Conservation (phyloP, 2,113 vertebrate genomes). For the Stercorarius parasiticus region DNA sequence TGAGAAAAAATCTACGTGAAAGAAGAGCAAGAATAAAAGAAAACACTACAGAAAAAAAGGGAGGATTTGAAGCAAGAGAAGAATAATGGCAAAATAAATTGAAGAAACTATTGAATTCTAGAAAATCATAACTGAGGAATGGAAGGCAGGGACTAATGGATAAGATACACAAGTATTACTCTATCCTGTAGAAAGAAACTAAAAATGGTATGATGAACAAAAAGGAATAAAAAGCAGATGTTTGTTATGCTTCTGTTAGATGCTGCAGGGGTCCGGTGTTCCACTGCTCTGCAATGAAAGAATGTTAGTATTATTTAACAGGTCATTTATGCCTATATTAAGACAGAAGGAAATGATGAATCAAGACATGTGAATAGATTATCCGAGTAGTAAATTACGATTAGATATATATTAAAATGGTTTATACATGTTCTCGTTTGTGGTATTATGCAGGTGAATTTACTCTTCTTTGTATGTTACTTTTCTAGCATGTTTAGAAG, state of each 20-base stretch:
- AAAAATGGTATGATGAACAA: background rate
- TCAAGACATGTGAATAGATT: background rate
- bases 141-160: background rate
- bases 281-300: background rate
- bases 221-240: background rate
- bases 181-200: background rate
- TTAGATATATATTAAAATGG: background rate
- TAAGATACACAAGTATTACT: background rate
- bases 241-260: background rate
- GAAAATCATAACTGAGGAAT: background rate
- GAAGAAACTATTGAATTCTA: background rate
- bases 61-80: background rate
- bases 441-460: background rate
- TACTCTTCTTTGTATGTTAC: background rate
- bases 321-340: background rate
- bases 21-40: background rate
- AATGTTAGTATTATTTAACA: background rate
- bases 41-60: background rate
- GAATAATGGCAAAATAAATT: background rate
- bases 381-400: background rate
- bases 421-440: background rate
- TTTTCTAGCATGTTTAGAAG: background rate
- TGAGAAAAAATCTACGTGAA: background rate
- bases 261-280: background rate
- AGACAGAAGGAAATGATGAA: background rate